These are phyloP conservation scores for Rhinella marina DNA, from an alignment of 2,797 vertebrate genomes.

Conservation along the genomic window DNA sequence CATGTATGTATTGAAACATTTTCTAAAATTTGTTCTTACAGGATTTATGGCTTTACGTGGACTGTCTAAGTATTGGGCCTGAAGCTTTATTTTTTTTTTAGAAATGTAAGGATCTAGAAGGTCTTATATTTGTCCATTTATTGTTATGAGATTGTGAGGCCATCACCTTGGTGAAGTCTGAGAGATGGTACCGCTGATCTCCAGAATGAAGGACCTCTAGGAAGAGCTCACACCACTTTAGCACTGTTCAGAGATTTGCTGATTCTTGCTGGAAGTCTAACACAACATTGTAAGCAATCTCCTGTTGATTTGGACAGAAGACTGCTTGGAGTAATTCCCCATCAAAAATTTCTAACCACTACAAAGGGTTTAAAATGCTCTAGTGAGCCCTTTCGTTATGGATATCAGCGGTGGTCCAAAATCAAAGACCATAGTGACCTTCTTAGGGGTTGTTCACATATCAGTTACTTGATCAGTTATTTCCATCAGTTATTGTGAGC, in stretches of 20 bases:
- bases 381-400: background rate
- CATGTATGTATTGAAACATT: background rate
- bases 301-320: background rate
- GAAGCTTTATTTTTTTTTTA: background rate
- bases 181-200: background rate
- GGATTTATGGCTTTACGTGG: background rate
- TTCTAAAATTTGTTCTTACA: background rate
- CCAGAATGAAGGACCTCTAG: background rate
- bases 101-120: background rate
- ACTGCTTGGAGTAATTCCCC: background rate
- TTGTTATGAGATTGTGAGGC: background rate
- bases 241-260: background rate
- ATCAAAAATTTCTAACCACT: background rate
- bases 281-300: background rate
- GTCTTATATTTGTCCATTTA: background rate
- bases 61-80: background rate
- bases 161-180: background rate
- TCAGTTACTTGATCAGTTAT: too few relatives aligned
- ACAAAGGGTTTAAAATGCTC: too few relatives aligned
- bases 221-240: background rate
- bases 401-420: background rate
- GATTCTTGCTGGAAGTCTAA: background rate
- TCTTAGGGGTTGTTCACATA: too few relatives aligned
- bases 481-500: too few relatives aligned
- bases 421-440: background rate